These are phyloP conservation scores for Acipenser transmontanus DNA, from an alignment of 2,797 vertebrate genomes.

Conservation along the genomic window DNA sequence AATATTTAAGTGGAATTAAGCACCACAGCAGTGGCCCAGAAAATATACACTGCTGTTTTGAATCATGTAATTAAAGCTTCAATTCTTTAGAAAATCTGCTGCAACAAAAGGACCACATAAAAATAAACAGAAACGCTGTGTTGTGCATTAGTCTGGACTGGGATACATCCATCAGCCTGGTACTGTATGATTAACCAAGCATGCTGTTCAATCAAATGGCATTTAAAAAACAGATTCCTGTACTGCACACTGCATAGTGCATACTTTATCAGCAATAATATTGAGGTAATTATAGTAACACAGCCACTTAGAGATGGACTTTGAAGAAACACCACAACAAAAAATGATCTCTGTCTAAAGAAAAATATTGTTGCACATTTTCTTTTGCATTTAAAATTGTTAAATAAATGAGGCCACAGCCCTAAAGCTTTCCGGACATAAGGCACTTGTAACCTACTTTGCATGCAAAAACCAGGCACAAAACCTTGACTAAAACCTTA, in stretches of 20 bases:
- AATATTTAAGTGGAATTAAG: no score
- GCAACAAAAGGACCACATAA: neutral
- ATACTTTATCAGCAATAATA: neutral
- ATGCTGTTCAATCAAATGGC: neutral
- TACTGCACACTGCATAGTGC: neutral
- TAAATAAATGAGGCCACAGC: no score
- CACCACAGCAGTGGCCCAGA: neutral
- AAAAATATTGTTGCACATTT: no score
- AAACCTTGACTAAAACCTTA: no score
- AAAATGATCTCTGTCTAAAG: no score
- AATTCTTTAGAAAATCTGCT: neutral
- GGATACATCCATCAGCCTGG: neutral
- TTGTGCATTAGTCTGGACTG: neutral
- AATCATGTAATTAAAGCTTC: conserved; percentile 1
- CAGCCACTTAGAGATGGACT: neutral
- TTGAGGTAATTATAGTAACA: neutral
- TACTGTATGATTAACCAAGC: neutral
- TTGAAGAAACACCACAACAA: no score
- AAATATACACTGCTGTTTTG: neutral
- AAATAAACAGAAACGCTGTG: neutral
- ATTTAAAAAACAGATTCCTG: neutral
- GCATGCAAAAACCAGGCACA: no score
- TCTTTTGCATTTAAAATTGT: no score
- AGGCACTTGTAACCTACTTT: no score
- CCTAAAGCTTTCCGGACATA: no score